Base-by-base conservation (phyloP, 92 coral and sea anemone species). In the Porites cylindrica region DNA sequence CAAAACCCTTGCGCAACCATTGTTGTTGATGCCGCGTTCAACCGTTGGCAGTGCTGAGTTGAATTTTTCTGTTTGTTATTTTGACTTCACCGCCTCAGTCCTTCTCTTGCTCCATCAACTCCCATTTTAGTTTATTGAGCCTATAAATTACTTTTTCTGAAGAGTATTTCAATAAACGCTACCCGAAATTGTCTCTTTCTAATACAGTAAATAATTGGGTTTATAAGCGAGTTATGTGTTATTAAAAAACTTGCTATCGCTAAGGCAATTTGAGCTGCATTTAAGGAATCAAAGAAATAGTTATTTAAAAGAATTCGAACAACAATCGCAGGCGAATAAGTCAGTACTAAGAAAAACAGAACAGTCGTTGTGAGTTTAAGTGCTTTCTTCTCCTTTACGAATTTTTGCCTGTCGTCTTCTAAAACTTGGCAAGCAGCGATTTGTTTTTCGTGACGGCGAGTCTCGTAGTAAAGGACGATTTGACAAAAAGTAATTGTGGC, bases 371-470 rank as follows among this genome's bases (percentile, higher is more conserved):
- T 77, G 8, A 61, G 29, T 13, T 77, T 77, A 11, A 77, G 38
- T 1, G 81, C 81, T 77, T 77, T 77, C 50, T 60, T 60, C 21
- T 77, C 81, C 21, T 77, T 77, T 16, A 58, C 8, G 51, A 77
- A 58, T 43, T 61, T 77, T 20, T 77, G 69, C 8, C 23, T 60
- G 69, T 51, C 23, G 26, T 77, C 53, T 8, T 13, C 51, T 58
- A 67, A 32, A 2, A 60, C 29, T 60, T 77, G 81, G 4, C 29
- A 52, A 6, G 51, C 51, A 6, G 68, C 51, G 13, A 77, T 61
- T 61, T 77, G 67, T 17, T 32, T 61, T 23, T 51, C 69, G 67
- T 58, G 81, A 13, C 81, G 52, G 3, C 81, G 81, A 26, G 17
- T n/a, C 24, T 77, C 81, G 8, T 65, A 10, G 81, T 77, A 77